Evolutionary conservation across 2,888 invertebrate species (phyloP).

Genomic region (Crepidodera aurea): DNA sequence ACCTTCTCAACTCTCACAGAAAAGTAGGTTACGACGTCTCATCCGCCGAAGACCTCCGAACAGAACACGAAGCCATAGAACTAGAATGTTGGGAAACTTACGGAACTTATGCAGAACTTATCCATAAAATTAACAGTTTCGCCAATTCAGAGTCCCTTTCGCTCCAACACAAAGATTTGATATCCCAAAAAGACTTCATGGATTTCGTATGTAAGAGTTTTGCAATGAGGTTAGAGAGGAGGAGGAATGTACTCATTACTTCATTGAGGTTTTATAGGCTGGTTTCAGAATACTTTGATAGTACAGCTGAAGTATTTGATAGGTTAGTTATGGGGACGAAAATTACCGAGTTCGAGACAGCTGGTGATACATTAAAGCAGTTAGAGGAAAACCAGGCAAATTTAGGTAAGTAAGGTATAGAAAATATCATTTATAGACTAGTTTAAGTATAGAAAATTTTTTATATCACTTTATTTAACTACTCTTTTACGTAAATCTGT

Average conservation of each 20-base stretch:
- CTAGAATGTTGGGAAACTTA: slow-evolving; percentile 81
- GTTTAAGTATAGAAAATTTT: no score
- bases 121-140: slow-evolving; percentile 74
- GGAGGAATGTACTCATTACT: slow-evolving; percentile 77
- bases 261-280: slow-evolving; percentile 79
- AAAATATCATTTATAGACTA: background rate
- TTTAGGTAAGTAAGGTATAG: slow-evolving; percentile 64
- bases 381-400: slow-evolving; percentile 69
- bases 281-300: slow-evolving; percentile 76
- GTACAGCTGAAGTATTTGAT: slow-evolving; percentile 73
- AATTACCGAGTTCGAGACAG: slow-evolving; percentile 66
- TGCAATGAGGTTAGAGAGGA: slow-evolving; percentile 73
- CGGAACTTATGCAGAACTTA: slow-evolving; percentile 78
- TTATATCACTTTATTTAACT: no score
- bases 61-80: slow-evolving; percentile 78
- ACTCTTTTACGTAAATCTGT: no score
- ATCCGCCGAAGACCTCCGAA: slow-evolving; percentile 76
- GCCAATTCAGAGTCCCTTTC: slow-evolving; percentile 60
- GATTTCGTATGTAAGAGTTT: slow-evolving; percentile 82
- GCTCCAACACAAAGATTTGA: slow-evolving; percentile 68
- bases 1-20: slow-evolving; percentile 73
- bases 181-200: slow-evolving; percentile 81
- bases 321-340: slow-evolving; percentile 71
- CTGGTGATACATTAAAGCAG: slow-evolving; percentile 66
- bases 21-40: slow-evolving; percentile 77